Evolutionary conservation across 2,113 vertebrate genomes (phyloP), one percentile per base, ranked within the genome.

Genomic region (Oophaga pumilio): DNA sequence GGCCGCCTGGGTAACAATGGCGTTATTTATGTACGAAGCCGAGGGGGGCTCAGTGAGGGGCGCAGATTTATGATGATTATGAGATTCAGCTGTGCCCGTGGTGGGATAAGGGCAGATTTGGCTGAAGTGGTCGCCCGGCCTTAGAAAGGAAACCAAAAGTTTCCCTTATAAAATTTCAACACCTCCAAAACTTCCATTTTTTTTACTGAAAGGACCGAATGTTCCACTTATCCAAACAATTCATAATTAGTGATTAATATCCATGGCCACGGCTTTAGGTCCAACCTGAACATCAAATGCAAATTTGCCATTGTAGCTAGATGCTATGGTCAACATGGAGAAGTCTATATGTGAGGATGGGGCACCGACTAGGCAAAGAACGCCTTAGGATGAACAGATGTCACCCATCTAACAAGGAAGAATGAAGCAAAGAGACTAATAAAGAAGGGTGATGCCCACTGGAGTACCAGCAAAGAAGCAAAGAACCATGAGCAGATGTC

Each of bases 1-100:
- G 50, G 89, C 90, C 89, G 89, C 87, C 77, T 85, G 90, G n/a
- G 18, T 91, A 88, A 90, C 81, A 92, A 73, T 90, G 90, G 90
- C 89, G 91, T 89, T 89, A 88, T 88, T 91, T 90, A 91, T 82
- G 87, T 49, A 26, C 66, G 20, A 71, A 82, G 43, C 56, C 28
- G 20, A 52, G 33, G 59, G 85, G 60, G 76, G 86, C 79, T 74
- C 68, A 15, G 62, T 62, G 43, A 69, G 57, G 49, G 66, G 60
- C 59, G 13, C 68, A 50, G 52, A 3, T 0, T 33, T 57, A 49
- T 56, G 77, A 49, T 33, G 68, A 73, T 73, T 43, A 43, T 60
- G 68, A 82, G 22, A 82, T 74, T 24, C 22, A 52, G 68, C 69
- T 73, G 69, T 22, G 6, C n/a, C 24, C 7, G 18, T 76, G 22